These are phyloP conservation scores for Todiramphus chloris DNA, from an alignment of 2,113 vertebrate genomes.

Conservation along the genomic window DNA sequence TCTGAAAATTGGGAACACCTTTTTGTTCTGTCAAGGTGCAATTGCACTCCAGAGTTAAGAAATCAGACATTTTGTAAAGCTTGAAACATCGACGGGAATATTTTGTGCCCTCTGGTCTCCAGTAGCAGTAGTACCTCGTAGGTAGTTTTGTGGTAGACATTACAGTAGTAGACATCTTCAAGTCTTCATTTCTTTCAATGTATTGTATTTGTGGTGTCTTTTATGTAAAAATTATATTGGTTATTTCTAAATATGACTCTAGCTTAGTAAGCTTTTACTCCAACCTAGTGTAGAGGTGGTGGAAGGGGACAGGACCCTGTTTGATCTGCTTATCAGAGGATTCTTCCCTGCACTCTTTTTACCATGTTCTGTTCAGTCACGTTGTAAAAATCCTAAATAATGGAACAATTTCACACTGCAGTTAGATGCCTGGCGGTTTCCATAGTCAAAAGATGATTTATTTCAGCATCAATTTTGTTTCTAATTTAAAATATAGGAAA, in stretches of 20 bases:
- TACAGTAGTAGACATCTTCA: not conserved
- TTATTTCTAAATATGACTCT: not conserved
- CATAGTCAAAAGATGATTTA: not conserved
- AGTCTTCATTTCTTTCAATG: not conserved
- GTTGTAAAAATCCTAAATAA: not conserved
- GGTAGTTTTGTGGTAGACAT: conserved; percentile 29
- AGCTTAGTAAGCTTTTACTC: not conserved
- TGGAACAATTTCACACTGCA: not conserved
- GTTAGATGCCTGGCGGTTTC: not conserved
- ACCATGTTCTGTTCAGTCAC: not conserved
- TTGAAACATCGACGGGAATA: not conserved
- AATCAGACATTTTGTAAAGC: not conserved
- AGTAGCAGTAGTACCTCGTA: conserved; percentile 25
- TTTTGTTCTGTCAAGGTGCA: not conserved
- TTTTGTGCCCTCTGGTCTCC: conserved; percentile 51
- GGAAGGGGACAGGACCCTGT: not conserved
- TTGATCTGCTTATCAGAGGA: not conserved
- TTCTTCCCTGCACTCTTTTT: not conserved
- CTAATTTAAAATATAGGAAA: not conserved
- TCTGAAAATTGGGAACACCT: not conserved
- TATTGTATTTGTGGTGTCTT: conserved; percentile 14
- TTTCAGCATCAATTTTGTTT: not conserved
- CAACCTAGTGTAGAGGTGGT: not conserved
- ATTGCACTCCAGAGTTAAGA: not conserved
- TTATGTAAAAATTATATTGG: not conserved